phyloP scores from a whole-genome alignment of 2,888 invertebrate genomes.

The Temnothorax unifasciatus region DNA sequence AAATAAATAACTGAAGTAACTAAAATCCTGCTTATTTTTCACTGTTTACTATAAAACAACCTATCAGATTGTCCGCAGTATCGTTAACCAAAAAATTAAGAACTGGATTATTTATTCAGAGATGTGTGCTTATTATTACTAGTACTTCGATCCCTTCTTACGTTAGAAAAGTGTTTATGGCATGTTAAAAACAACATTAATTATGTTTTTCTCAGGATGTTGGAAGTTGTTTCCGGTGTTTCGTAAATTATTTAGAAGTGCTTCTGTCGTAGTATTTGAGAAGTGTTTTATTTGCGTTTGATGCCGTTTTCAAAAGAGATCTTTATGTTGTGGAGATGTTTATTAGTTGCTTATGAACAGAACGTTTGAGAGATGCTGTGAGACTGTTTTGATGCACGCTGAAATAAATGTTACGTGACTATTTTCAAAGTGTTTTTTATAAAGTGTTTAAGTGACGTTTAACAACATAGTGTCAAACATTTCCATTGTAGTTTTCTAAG shows the following conservation, averaged over 20 bases:
- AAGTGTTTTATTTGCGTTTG: background rate
- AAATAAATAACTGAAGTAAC: no score
- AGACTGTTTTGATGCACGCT: slow-evolving; percentile 6
- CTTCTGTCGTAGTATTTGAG: background rate
- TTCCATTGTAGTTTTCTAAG: background rate
- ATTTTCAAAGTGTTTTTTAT: background rate
- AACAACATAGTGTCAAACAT: background rate
- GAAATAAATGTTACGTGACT: background rate
- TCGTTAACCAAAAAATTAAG: background rate
- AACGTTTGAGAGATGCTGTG: slow-evolving; percentile 1
- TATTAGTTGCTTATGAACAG: slow-evolving; percentile 5
- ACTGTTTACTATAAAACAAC: no score
- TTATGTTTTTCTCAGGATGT: background rate
- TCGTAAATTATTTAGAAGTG: background rate
- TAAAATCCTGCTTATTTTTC: no score
- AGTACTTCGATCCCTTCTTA: background rate
- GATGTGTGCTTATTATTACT: background rate
- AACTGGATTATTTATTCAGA: background rate
- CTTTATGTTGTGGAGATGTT: background rate
- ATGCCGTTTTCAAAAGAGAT: background rate
- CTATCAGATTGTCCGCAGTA: no score
- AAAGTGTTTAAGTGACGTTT: background rate
- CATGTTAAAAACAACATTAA: slow-evolving; percentile 1
- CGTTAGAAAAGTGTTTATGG: background rate
- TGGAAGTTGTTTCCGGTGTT: background rate